phyloP scores from a whole-genome alignment of 1,140 invertebrate genomes.

The Nilaparvata lugens region DNA sequence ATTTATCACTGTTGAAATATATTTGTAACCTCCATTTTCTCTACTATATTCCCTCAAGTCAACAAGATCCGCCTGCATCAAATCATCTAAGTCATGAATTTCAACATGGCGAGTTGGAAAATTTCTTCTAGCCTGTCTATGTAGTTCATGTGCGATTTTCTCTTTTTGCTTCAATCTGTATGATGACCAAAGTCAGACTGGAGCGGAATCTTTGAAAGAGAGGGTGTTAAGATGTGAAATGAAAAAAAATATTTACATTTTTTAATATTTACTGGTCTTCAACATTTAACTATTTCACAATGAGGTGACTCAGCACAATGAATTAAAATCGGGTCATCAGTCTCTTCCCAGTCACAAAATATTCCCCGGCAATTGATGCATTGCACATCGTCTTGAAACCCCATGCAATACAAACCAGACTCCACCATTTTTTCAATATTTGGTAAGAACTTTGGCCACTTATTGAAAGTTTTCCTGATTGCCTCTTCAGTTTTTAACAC shows the following conservation, averaged over 20 bases:
- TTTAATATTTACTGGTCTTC: background rate
- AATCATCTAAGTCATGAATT: constrained; percentile 17
- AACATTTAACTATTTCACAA: constrained; percentile 8
- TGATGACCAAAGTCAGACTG: background rate
- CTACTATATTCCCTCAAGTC: constrained; percentile 29
- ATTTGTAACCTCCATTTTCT: constrained; percentile 36
- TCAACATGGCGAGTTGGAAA: constrained; percentile 16
- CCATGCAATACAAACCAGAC: constrained; percentile 8
- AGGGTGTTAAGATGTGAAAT: background rate
- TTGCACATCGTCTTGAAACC: background rate
- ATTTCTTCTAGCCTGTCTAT: constrained; percentile 20
- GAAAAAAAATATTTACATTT: background rate
- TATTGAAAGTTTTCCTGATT: no score
- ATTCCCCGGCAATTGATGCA: background rate
- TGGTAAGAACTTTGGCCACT: background rate
- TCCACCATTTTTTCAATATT: constrained; percentile 6
- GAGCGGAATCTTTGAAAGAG: no score
- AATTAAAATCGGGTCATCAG: background rate
- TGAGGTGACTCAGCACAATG: constrained; percentile 3
- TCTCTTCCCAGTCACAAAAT: background rate
- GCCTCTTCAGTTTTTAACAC: no score
- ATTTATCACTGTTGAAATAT: constrained; percentile 39
- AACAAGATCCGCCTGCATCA: constrained; percentile 22
- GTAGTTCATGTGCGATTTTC: constrained; percentile 18
- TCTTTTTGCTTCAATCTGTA: background rate